Evolutionary conservation across 2,888 invertebrate species (phyloP), one percentile per base, ranked within the genome.

Genomic region (Pristionchus fissidentatus): DNA sequence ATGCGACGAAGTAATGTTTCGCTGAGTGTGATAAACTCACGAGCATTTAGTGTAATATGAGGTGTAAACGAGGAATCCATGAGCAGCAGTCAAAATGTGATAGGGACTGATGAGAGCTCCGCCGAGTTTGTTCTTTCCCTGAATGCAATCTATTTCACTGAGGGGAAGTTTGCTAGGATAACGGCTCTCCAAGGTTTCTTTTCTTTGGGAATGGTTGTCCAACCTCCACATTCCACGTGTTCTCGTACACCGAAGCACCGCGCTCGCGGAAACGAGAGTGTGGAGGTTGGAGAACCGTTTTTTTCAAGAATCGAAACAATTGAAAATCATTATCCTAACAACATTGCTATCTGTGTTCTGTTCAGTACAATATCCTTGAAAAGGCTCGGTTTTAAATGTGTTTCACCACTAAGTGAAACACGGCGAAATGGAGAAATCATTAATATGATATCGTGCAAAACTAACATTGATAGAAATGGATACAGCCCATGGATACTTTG

Each of bases 1-100:
- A n/a, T n/a, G n/a, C n/a, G n/a, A n/a, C n/a, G n/a, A n/a, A n/a
- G n/a, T n/a, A n/a, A n/a, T n/a, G n/a, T 19, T 38, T 7, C 8
- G 22, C 10, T 19, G 26, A 19, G 49, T 49, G 19, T 32, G 32
- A 73, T 7, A n/a, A 29, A 38, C 81, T 60, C 38, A 81, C 81
- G 60, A 66, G 66, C 81, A 81, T 46, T 66, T 60, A 8, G 81
- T 62, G 32, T 32, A 41, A 29, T 81, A 81, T 3, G 81, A 46
- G n/a, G 81, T 62, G 29, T 49, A 62, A 19, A 43, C 86, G 13
- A 92, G 80, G 83, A 92, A 92, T 0, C 90, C 92, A 83, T 92
- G 92, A 8, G 92, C 92, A 0, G 88, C 92, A 2, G 92, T 92
- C 10, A 92, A 80, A 81, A 92, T 90, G 78, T 92, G 92, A 83